These are phyloP conservation scores for Heliothis virescens DNA, from an alignment of 1,140 invertebrate species.

Conservation along the genomic window DNA sequence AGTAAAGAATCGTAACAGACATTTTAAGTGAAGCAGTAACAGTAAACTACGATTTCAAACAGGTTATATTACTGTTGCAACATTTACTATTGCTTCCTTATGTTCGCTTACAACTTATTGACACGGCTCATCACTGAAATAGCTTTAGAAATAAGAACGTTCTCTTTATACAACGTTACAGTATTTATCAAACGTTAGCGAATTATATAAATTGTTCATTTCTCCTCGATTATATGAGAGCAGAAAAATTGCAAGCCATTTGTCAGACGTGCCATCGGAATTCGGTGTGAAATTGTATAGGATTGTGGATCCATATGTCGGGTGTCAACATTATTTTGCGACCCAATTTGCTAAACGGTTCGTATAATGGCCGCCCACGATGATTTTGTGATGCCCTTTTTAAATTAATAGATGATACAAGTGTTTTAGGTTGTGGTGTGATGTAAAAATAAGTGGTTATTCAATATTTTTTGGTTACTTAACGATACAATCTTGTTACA, in stretches of 20 bases:
- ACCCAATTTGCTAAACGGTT: constrained; percentile 45
- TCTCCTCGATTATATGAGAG: constrained; percentile 7
- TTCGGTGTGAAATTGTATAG: constrained; percentile 44
- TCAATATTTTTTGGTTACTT: too few relatives aligned
- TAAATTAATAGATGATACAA: not conserved
- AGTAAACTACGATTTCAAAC: constrained; percentile 27
- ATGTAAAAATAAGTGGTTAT: too few relatives aligned
- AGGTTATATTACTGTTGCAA: constrained; percentile 18
- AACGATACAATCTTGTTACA: too few relatives aligned
- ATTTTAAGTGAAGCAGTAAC: constrained; percentile 10
- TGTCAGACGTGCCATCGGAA: constrained; percentile 28
- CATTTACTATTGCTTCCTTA: constrained; percentile 9
- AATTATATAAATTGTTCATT: constrained; percentile 17
- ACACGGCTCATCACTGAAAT: not conserved
- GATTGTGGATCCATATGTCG: constrained; percentile 31
- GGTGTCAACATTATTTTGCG: constrained; percentile 42
- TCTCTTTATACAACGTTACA: constrained; percentile 8
- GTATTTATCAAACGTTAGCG: constrained; percentile 13
- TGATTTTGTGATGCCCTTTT: constrained; percentile 31
- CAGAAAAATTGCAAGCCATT: constrained; percentile 35
- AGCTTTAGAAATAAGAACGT: constrained; percentile 9
- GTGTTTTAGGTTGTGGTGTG: too few relatives aligned
- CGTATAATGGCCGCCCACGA: constrained; percentile 28
- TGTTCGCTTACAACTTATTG: not conserved
- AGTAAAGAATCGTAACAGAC: not conserved